Evolutionary conservation across 1,140 invertebrate species (phyloP).

Genomic region (Drosophila funebris): DNA sequence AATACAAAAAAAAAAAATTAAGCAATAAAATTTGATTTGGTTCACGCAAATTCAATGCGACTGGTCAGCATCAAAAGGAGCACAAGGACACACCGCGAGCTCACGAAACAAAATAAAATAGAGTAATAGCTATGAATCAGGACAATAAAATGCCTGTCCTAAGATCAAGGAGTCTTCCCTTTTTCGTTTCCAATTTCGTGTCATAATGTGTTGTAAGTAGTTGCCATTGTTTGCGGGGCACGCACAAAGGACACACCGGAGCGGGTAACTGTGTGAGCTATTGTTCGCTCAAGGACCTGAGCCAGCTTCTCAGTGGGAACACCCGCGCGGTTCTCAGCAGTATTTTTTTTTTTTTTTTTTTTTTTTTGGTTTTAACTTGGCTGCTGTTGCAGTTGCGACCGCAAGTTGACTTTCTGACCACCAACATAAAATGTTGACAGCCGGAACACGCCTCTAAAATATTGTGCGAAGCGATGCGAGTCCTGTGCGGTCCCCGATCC

Average conservation of each 20-base stretch:
- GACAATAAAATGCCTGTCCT: slow-evolving; percentile 64
- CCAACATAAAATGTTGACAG: slow-evolving; percentile 83
- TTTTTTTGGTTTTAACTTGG: too few relatives aligned
- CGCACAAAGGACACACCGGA: slow-evolving; percentile 47
- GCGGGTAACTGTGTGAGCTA: slow-evolving; percentile 43
- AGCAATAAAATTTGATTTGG: slow-evolving; percentile 83
- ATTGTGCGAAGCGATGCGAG: slow-evolving; percentile 58
- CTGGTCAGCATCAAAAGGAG: slow-evolving; percentile 64
- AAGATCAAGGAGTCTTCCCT: slow-evolving; percentile 29
- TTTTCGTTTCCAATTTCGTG: slow-evolving; percentile 57
- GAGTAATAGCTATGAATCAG: slow-evolving; percentile 82
- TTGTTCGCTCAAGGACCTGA: slow-evolving; percentile 72
- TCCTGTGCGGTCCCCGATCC: slow-evolving; percentile 64
- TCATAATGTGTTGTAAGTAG: slow-evolving; percentile 82
- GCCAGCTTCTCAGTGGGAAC: slow-evolving; percentile 43
- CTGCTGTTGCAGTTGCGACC: slow-evolving; percentile 66
- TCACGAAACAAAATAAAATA: slow-evolving; percentile 57
- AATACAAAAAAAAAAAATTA: slow-evolving; percentile 70
- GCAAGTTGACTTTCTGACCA: slow-evolving; percentile 71
- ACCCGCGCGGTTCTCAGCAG: slow-evolving; percentile 70
- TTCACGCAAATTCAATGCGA: slow-evolving; percentile 75
- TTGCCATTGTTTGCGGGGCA: slow-evolving; percentile 64
- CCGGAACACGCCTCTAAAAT: slow-evolving; percentile 79
- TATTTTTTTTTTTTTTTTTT: too few relatives aligned
- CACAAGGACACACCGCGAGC: slow-evolving; percentile 43